phyloP scores from a whole-genome alignment of 2,113 vertebrate species.

The Neotragus moschatus region DNA sequence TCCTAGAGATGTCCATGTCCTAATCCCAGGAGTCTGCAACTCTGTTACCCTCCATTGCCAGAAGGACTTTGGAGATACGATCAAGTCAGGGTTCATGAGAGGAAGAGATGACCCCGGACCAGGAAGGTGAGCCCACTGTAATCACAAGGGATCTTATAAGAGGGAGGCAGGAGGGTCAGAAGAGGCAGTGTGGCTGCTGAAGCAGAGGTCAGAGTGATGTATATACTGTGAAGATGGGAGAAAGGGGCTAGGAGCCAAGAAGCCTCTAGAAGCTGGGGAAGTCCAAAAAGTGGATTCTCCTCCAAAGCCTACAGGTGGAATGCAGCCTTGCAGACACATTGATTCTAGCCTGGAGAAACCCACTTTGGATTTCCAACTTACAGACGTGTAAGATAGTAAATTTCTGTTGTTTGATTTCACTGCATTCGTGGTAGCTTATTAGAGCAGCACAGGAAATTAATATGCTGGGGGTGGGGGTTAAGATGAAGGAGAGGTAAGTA shows the following conservation, averaged over 20 bases:
- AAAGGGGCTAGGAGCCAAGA: not conserved
- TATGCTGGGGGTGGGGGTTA: not conserved
- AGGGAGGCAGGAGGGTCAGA: not conserved
- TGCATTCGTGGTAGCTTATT: not conserved
- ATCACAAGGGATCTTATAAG: not conserved
- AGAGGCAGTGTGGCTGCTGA: not conserved
- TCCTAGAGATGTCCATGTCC: not conserved
- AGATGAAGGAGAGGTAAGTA: not conserved
- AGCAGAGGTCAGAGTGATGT: not conserved
- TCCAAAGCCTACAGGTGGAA: not conserved
- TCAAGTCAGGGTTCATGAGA: not conserved
- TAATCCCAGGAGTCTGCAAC: not conserved
- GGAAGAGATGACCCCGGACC: not conserved
- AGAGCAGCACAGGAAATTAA: not conserved
- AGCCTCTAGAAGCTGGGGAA: not conserved
- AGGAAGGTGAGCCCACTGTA: not conserved
- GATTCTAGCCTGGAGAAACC: not conserved
- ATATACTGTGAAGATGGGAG: not conserved
- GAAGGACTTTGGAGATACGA: not conserved
- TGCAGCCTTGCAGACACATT: not conserved
- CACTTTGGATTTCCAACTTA: not conserved
- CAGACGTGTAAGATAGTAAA: not conserved
- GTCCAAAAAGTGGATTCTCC: not conserved
- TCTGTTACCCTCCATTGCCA: not conserved
- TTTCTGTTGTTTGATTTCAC: not conserved